Base-by-base conservation (phyloP, 2,113 vertebrate genomes). In the Poecile atricapillus region DNA sequence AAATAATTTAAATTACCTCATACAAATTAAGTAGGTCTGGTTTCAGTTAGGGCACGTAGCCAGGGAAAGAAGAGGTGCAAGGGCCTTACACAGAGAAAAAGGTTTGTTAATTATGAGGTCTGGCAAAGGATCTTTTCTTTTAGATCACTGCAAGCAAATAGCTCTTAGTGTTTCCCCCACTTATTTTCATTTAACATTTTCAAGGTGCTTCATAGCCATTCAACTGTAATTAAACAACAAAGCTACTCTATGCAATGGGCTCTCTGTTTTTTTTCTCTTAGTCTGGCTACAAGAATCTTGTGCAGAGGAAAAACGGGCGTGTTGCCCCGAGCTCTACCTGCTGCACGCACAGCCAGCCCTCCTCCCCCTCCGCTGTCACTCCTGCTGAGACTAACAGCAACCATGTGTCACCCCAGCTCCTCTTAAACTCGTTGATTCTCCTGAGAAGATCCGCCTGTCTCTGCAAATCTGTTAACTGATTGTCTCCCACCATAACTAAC, bases 391-490 rank as follows among this genome's bases (percentile, higher is more conserved):
- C 70, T 85, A 97, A 81, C 74, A 89, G 35, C 58, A 85, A 71
- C 67, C 71, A 50, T 77, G 86, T 96, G 93, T 93, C 91, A 92
- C 65, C 62, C 76, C 50, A 89, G 63, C 89, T 95, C 52, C 78
- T 78, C 69, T 84, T 92, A 95, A 89, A 84, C 68, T 87, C 23
- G 0, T 65, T 86, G 90, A 91, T 86, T 69, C 75, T 96, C 77
- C 76, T 46, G 90, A 96, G 85, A 93, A 87, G 71, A 91, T 73
- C 30, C 0, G 0, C 84, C 76, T 92, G 80, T 91, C 91, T 94
- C 83, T 89, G 67, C 47, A 81, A 96, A 96, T 96, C 79, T 90
- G 78, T 93, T 90, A 68, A 43, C 63, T 93, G 77, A 62, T 87
- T 87, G 60, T 91, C 76, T 92, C 59, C 63, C 56, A 93, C 77